Percentiles rank a stretch among this genome's conserved stretches.
These are phyloP conservation scores for Apoda limacodes DNA, from an alignment of 2,888 invertebrate species.

Conservation along the genomic window DNA sequence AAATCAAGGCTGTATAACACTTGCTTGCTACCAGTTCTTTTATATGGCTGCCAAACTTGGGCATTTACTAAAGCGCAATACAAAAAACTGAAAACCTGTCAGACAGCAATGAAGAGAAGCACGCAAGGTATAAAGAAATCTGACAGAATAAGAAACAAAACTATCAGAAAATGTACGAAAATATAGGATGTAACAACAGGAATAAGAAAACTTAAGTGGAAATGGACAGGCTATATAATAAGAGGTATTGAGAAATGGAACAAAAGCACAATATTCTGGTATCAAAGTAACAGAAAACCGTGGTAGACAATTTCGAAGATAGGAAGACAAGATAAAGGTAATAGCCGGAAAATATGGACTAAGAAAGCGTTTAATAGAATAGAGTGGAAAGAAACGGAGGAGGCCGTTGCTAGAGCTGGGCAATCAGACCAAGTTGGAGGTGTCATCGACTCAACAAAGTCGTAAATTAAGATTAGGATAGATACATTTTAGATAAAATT, in stretches of 20 bases:
- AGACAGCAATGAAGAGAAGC: constrained; percentile 5
- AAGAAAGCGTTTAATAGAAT: constrained; percentile 3
- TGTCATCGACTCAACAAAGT: too few relatives aligned
- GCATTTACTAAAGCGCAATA: constrained; percentile 1
- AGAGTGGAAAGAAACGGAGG: constrained; percentile 10
- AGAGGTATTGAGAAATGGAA: constrained; percentile 5
- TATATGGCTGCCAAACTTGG: constrained; percentile 3
- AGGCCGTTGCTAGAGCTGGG: too few relatives aligned
- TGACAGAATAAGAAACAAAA: constrained; percentile 1
- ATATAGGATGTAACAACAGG: constrained; percentile 2
- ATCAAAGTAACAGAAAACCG: constrained; percentile 8
- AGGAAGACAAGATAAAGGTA: constrained; percentile 9
- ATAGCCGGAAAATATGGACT: constrained; percentile 9
- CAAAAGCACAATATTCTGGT: constrained; percentile 7
- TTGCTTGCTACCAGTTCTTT: too few relatives aligned
- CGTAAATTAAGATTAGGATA: too few relatives aligned
- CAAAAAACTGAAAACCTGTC: constrained; percentile 3
- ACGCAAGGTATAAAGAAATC: too few relatives aligned
- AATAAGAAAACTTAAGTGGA: constrained; percentile 6
- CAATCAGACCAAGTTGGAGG: too few relatives aligned
- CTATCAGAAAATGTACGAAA: constrained; percentile 4
- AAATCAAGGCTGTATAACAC: too few relatives aligned
- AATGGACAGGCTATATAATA: constrained; percentile 5
- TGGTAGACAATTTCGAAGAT: constrained; percentile 9
- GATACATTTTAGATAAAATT: too few relatives aligned